These are phyloP conservation scores for Heteractis magnifica DNA, from an alignment of 92 coral and sea anemone genomes.

Conservation along the genomic window DNA sequence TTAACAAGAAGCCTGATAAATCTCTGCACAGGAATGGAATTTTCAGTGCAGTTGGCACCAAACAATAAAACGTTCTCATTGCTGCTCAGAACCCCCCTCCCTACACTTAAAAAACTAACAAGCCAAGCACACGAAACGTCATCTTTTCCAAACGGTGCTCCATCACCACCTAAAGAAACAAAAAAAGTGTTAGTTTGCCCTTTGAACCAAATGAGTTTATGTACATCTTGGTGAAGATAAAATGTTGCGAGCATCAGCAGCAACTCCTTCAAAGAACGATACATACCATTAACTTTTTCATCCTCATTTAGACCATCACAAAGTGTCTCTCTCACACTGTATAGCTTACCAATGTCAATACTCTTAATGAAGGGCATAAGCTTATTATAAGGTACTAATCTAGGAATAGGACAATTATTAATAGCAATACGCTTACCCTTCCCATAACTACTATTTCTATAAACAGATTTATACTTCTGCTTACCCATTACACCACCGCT, in stretches of 20 bases:
- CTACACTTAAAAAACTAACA: slow-evolving; percentile 50
- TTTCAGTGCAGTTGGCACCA: slow-evolving; percentile 61
- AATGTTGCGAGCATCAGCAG: slow-evolving; percentile 45
- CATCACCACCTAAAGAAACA: slow-evolving; percentile 64
- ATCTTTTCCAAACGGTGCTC: slow-evolving; percentile 64
- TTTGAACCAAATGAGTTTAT: slow-evolving; percentile 44
- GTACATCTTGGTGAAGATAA: slow-evolving; percentile 36
- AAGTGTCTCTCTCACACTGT: slow-evolving; percentile 46
- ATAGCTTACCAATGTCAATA: slow-evolving; percentile 44
- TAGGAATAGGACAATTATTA: slow-evolving; percentile 44
- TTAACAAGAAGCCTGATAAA: slow-evolving; percentile 32
- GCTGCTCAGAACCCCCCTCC: slow-evolving; percentile 42
- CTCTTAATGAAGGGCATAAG: slow-evolving; percentile 51
- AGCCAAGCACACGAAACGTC: slow-evolving; percentile 59
- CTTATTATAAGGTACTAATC: slow-evolving; percentile 53
- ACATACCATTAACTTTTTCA: slow-evolving; percentile 47
- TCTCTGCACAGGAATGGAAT: slow-evolving; percentile 39
- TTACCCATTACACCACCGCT: slow-evolving; percentile 8
- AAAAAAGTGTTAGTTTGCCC: slow-evolving; percentile 41
- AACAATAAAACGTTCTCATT: slow-evolving; percentile 52
- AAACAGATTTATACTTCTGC: slow-evolving; percentile 10
- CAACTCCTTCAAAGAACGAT: slow-evolving; percentile 38
- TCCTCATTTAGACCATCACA: slow-evolving; percentile 43
- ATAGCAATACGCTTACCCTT: slow-evolving; percentile 46
- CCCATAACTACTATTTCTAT: slow-evolving; percentile 19